Conservation (phyloP, 1,140 invertebrate genomes). For the Brachionus angularis region DNA sequence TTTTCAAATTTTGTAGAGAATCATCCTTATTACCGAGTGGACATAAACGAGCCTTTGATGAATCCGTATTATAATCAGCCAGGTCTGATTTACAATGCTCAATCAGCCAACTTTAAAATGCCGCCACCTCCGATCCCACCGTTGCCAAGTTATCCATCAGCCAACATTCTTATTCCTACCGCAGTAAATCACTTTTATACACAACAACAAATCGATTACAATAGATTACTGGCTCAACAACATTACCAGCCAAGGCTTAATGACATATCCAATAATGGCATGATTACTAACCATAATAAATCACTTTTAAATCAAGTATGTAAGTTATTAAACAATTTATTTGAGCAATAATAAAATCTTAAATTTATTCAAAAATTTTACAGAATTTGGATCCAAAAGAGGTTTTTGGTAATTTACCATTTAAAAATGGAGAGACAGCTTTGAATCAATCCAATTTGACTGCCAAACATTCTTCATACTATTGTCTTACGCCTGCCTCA, state of each 20-base stretch:
- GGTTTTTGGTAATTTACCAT: background rate
- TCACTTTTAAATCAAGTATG: too few relatives aligned
- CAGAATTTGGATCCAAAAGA: background rate
- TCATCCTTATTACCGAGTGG: too few relatives aligned
- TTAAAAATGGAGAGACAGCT: background rate
- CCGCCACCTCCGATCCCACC: slow-evolving; percentile 4
- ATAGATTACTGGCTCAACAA: background rate
- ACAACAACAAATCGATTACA: background rate
- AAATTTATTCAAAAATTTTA: background rate
- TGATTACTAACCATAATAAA: too few relatives aligned
- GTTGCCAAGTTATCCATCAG: background rate
- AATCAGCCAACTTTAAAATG: too few relatives aligned
- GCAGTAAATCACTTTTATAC: background rate
- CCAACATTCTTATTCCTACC: background rate
- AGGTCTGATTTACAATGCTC: background rate
- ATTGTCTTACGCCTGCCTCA: slow-evolving; percentile 4
- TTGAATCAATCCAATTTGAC: background rate
- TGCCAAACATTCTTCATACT: slow-evolving; percentile 3
- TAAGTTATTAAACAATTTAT: background rate
- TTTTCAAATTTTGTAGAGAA: too few relatives aligned
- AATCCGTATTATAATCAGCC: background rate
- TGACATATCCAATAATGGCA: slow-evolving; percentile 1
- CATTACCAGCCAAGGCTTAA: too few relatives aligned
- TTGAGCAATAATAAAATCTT: background rate
- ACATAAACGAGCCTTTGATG: background rate